Conservation (phyloP, 2,797 vertebrate genomes). For the Fringilla coelebs region DNA sequence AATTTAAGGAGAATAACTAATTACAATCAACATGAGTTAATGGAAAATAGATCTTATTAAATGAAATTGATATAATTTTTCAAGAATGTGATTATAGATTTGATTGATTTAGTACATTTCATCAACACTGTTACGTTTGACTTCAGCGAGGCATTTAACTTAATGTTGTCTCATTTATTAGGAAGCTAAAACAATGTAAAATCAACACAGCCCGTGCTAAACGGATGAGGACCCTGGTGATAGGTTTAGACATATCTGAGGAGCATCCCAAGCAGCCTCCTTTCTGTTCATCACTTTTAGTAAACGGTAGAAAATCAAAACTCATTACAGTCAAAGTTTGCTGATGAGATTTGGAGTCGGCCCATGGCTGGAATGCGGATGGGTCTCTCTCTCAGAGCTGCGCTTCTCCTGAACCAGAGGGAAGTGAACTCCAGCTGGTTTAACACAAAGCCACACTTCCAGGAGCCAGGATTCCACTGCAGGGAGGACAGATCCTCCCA, state of each 20-base stretch:
- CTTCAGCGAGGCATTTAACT: conserved; percentile 51
- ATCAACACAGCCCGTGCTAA: not conserved
- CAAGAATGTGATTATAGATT: conserved; percentile 62
- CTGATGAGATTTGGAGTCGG: not conserved
- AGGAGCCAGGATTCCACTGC: not conserved
- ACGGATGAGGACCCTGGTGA: conserved; percentile 7
- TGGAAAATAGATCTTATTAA: conserved; percentile 68
- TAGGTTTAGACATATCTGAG: not conserved
- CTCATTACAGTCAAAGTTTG: not conserved
- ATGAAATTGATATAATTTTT: conserved; percentile 67
- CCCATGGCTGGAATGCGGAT: not conserved
- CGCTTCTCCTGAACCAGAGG: not conserved
- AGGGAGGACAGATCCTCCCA: not conserved
- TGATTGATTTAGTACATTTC: conserved; percentile 68
- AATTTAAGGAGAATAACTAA: conserved; percentile 68
- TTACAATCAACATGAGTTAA: conserved; percentile 65
- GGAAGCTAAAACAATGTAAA: conserved; percentile 55
- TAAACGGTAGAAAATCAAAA: conserved; percentile 4
- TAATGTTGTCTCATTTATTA: conserved; percentile 58
- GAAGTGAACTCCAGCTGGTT: not conserved
- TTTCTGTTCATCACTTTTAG: not conserved
- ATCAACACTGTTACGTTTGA: conserved; percentile 58
- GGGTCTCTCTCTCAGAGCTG: not conserved
- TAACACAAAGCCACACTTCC: not conserved
- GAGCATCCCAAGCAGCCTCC: not conserved